Percentiles rank a stretch among this genome's conserved stretches.
These are phyloP conservation scores for Branchipolynoe longqiensis DNA, from an alignment of 2,888 invertebrate genomes.

Conservation along the genomic window DNA sequence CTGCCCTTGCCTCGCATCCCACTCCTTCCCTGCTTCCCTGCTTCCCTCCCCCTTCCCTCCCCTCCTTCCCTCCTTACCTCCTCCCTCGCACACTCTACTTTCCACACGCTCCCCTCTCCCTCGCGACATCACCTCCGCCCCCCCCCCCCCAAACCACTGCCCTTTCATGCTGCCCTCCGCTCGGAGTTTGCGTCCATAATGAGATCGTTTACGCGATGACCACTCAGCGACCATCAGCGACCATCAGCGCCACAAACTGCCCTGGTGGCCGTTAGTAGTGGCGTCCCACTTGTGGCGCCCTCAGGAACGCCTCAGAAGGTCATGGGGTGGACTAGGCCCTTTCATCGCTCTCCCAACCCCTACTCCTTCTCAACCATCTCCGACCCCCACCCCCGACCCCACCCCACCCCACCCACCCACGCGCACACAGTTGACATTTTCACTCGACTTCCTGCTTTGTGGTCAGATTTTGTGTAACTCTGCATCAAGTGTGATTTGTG, in stretches of 20 bases:
- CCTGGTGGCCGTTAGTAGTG: slow-evolving; percentile 16
- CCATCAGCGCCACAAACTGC: background rate
- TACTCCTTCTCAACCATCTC: background rate
- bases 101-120: too few relatives aligned
- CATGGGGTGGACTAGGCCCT: background rate
- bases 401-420: background rate
- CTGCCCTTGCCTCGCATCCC: too few relatives aligned
- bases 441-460: slow-evolving; percentile 41
- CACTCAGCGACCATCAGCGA: too few relatives aligned
- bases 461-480: slow-evolving; percentile 9
- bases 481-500: too few relatives aligned
- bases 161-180: too few relatives aligned
- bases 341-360: background rate
- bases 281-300: background rate
- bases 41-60: background rate
- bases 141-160: too few relatives aligned
- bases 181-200: background rate
- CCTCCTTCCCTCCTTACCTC: background rate
- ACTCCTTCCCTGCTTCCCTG: background rate
- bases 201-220: slow-evolving; percentile 8
- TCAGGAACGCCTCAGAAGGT: background rate
- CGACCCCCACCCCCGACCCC: background rate
- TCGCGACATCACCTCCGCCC: too few relatives aligned
- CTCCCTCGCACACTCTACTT: background rate
- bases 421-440: background rate